Conservation (phyloP, 2,113 vertebrate species). For the Pomatorhinus ruficollis region DNA sequence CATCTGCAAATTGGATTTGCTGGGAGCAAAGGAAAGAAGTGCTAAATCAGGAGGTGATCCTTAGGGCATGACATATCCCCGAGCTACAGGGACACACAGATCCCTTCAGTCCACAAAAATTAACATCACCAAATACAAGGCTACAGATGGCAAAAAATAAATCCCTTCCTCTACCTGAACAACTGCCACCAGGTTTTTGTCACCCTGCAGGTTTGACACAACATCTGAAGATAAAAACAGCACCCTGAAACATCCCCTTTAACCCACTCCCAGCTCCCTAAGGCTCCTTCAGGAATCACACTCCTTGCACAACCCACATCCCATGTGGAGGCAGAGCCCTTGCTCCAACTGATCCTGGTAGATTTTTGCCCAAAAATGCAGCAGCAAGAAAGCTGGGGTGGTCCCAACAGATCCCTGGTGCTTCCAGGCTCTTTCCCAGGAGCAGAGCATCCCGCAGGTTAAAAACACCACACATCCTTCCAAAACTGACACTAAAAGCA, state of each 20-base stretch:
- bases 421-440: neutral
- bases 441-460: neutral
- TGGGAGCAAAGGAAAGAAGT: conserved; percentile 25
- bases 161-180: neutral
- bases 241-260: neutral
- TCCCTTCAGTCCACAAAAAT: neutral
- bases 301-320: neutral
- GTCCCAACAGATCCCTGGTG: neutral
- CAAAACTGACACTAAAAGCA: neutral
- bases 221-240: neutral
- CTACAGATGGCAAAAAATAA: neutral
- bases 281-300: neutral
- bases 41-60: neutral
- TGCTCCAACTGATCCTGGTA: rapidly evolving
- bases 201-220: neutral
- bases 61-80: rapidly evolving
- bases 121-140: neutral
- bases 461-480: neutral
- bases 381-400: neutral
- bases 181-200: neutral
- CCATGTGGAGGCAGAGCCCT: neutral
- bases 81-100: rapidly evolving
- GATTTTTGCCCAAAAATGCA: neutral
- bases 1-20: conserved; percentile 98
- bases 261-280: neutral